Conservation (phyloP, 2,888 invertebrate genomes). For the Nephrocerus scutellatus region DNA sequence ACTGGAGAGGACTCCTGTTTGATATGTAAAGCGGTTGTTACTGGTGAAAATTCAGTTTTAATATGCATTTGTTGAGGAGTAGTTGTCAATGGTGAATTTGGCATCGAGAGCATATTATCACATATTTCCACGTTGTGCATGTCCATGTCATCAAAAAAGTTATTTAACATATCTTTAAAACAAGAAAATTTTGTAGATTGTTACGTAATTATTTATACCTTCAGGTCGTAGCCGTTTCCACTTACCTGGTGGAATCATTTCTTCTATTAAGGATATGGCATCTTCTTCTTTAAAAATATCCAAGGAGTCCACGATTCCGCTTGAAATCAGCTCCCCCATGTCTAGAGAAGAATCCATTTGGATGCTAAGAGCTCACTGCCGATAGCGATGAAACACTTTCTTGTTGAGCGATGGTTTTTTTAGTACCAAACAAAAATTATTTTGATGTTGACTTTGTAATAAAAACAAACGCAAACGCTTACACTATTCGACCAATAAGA, state of each 20-base stretch:
- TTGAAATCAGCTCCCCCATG: conserved; percentile 33
- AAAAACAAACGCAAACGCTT: too few relatives aligned
- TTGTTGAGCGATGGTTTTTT: too few relatives aligned
- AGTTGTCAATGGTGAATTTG: conserved; percentile 20
- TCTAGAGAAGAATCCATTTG: conserved; percentile 31
- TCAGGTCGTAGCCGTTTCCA: neutral
- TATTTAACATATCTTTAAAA: conserved; percentile 36
- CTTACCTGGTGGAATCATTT: conserved; percentile 40
- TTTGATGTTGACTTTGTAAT: too few relatives aligned
- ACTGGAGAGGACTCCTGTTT: conserved; percentile 12
- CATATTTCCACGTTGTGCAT: conserved; percentile 36
- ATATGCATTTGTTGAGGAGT: conserved; percentile 21
- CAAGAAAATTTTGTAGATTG: neutral
- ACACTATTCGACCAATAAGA: conserved; percentile 45
- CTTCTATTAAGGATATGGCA: conserved; percentile 42
- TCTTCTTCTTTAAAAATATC: conserved; percentile 44
- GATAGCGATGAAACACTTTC: too few relatives aligned
- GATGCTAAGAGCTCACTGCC: neutral
- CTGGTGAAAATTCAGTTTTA: conserved; percentile 24
- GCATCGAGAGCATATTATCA: conserved; percentile 29
- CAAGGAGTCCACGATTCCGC: conserved; percentile 33
- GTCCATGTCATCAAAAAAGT: conserved; percentile 41
- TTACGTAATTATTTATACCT: neutral
- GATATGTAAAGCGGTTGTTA: conserved; percentile 6
- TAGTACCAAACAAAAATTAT: too few relatives aligned